Conservation (phyloP, 2,113 vertebrate genomes). For the Cololabis saira region DNA sequence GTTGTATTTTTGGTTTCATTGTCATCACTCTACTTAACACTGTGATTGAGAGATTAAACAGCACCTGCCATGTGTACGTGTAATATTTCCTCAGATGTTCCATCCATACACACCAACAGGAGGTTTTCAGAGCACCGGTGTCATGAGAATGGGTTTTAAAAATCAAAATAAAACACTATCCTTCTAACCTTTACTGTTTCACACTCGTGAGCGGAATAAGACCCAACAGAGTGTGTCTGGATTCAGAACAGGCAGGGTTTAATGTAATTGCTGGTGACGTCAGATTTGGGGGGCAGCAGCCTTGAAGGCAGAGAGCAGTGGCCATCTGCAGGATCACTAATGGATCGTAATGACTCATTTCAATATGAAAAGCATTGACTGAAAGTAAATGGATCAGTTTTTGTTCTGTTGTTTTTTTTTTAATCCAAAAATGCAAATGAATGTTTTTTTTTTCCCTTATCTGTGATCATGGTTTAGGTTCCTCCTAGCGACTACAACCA, state of each 20-base stretch:
- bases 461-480: neutral
- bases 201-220: conserved; percentile 17
- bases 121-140: no score
- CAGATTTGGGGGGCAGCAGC: conserved; percentile 23
- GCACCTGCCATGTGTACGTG: no score
- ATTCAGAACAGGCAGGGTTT: conserved; percentile 29
- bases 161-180: conserved; percentile 4
- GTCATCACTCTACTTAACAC: no score
- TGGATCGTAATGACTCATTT: conserved; percentile 45
- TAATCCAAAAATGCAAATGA: conserved; percentile 5
- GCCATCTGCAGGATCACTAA: conserved; percentile 27
- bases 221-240: conserved; percentile 3
- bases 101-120: no score
- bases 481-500: neutral
- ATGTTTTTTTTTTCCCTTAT: neutral
- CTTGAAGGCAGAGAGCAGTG: conserved; percentile 25
- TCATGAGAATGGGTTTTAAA: neutral
- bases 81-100: no score
- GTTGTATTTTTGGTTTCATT: no score
- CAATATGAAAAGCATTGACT: conserved; percentile 18
- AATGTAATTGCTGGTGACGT: conserved; percentile 41
- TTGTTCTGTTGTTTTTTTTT: conserved; percentile 4
- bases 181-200: neutral
- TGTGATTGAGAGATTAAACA: no score
- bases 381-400: conserved; percentile 17